Evolutionary conservation across 2,888 invertebrate species (phyloP), one percentile per base, ranked within the genome.

Genomic region (Drosophila basisetae): DNA sequence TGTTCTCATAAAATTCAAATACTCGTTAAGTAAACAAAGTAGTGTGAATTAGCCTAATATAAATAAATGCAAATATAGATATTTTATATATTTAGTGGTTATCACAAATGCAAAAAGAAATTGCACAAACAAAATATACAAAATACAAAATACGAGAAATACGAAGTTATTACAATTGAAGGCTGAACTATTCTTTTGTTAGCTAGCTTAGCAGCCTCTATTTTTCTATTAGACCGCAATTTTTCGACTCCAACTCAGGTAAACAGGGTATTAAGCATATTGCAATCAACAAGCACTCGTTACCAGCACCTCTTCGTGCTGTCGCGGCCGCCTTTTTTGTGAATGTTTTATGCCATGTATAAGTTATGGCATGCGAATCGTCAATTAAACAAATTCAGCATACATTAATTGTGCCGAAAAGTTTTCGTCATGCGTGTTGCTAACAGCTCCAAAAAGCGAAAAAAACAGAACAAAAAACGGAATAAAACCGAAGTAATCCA

Each of bases 371-470:
- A 87, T 86, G 91, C 70, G 70, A 81, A 76, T 75, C 91, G 82
- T 89, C 91, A 91, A 89, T 89, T 91, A 89, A 89, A 88, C 84
- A 89, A 83, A 90, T 84, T 89, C 79, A 76, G 85, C 89, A 82
- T 77, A 71, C 89, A 90, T 87, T 88, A 87, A 88, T 90, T 87
- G 83, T 83, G 86, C 80, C 86, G 66, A 85, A 83, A 90, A 67
- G 76, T 82, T 76, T 79, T 76, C 39, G 69, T 58, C 61, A 67
- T 79, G 79, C 61, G 80, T 73, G 73, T 62, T 39, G 65, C 41
- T 31, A 69, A 49, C 68, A 78, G 73, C 47, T 43, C 22, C 37
- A 18, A 54, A 37, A 31, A 31, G 31, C 31, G 31, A 30, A 31
- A 39, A 35, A n/a, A 11, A 59, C 9, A 31, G 9, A 9, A 31